Evolutionary conservation across 2,113 vertebrate species (phyloP), one percentile per base, ranked within the genome.

Genomic region (Electrona antarctica): DNA sequence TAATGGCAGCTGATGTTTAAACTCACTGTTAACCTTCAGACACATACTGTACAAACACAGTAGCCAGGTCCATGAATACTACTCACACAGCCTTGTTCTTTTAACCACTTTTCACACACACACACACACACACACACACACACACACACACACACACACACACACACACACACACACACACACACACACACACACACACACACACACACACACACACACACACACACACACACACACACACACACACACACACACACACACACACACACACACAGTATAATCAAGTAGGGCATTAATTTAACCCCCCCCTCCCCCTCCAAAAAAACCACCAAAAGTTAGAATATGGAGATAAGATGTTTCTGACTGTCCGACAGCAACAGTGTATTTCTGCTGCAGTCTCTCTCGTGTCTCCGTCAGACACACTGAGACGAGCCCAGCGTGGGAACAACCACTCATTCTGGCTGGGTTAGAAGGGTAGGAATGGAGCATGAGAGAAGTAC

Each of bases 361-460:
- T 21, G 21, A 21, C 21, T 21, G 21, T 21, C 21, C 21, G 21
- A 21, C 21, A 21, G 21, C 21, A 21, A 21, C 21, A 21, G 21
- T 21, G 2, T 21, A 21, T 21, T 21, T 21, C 2, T 21, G 21
- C 21, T 21, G 21, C 21, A 21, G 21, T 21, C 21, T 21, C 21
- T 21, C 21, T 21, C 2, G 21, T 21, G 21, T 21, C 2, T 21
- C 21, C 21, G 21, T 2, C 21, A 21, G 21, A 21, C 21, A 21
- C 1, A 29, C 21, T 59, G 15, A 7, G 33, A 8, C 10, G 2
- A 50, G 21, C 41, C 7, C 59, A 28, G 45, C 1, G 7, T 81
- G 87, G 80, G 79, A 88, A 87, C 76, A 61, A 69, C 76, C 69
- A 55, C 50, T 65, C 61, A 29, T 79, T 69, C 29, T 6, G 2